These are phyloP conservation scores for Stratiomys singularior DNA, from an alignment of 2,888 invertebrate genomes.

Conservation along the genomic window DNA sequence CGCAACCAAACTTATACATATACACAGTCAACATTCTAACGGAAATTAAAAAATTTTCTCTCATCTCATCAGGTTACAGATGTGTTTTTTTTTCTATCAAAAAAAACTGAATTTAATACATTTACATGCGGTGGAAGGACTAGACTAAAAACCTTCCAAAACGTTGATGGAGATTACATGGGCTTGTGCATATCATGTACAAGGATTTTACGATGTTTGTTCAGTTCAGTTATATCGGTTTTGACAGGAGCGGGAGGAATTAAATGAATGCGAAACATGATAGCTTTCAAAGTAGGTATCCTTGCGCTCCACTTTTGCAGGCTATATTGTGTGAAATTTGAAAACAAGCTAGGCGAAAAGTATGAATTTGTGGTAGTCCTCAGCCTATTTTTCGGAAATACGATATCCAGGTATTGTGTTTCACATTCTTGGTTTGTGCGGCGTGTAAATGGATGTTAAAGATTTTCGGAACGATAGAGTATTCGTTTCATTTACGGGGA, in stretches of 20 bases:
- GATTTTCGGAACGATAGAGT: neutral
- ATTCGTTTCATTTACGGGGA: too few relatives aligned
- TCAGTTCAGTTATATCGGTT: neutral
- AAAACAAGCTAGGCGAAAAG: neutral
- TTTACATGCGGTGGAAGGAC: neutral
- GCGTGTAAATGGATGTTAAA: neutral
- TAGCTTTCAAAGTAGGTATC: neutral
- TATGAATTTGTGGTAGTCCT: neutral
- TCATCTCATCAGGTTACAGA: neutral
- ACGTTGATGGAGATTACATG: neutral
- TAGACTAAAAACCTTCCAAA: neutral
- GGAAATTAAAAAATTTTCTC: neutral
- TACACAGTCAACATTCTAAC: neutral
- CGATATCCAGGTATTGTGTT: neutral
- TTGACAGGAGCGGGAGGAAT: neutral
- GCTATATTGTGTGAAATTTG: neutral
- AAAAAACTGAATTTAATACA: neutral
- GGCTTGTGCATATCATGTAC: neutral
- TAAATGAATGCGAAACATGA: slow-evolving; percentile 8
- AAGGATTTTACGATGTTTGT: neutral
- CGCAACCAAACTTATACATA: too few relatives aligned
- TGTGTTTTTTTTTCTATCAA: too few relatives aligned
- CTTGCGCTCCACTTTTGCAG: neutral
- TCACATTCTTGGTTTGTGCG: neutral
- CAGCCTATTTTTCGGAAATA: neutral